A percentile compares a stretch with the other conserved stretches of the same genome.
Conservation (phyloP, 2,797 vertebrate genomes). For the Tamandua tetradactyla region DNA sequence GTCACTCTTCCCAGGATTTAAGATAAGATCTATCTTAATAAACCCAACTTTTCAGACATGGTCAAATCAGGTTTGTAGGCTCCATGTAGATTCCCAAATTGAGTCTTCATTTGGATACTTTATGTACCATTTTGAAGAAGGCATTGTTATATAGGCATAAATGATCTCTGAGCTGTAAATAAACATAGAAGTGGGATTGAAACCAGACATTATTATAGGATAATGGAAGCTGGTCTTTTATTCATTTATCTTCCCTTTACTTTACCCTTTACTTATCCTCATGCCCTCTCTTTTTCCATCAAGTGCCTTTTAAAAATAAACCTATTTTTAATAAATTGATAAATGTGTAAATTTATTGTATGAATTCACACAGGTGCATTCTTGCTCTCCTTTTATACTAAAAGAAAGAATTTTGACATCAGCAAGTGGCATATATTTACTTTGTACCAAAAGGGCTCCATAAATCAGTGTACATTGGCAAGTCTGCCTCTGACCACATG, state of each 20-base stretch:
- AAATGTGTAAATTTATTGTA: neutral
- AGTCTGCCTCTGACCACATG: neutral
- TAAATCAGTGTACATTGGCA: neutral
- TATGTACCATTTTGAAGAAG: constrained; percentile 1
- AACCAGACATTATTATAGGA: neutral
- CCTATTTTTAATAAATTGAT: neutral
- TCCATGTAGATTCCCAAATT: neutral
- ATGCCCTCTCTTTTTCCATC: neutral
- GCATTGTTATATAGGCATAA: neutral
- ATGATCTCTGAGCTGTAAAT: neutral
- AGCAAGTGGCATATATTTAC: neutral
- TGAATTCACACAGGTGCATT: neutral
- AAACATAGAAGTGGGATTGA: neutral
- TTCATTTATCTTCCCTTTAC: neutral
- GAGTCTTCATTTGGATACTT: neutral
- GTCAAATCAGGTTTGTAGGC: neutral
- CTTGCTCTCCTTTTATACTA: neutral
- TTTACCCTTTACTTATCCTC: neutral
- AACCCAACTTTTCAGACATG: neutral
- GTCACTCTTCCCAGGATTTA: neutral
- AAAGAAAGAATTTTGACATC: constrained; percentile 20
- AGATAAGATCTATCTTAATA: neutral
- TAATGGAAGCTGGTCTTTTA: neutral
- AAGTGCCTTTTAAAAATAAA: neutral
- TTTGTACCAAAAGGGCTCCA: neutral